Evolutionary conservation across 2,888 invertebrate genomes (phyloP).

Genomic region (Andricus quercusramuli): DNA sequence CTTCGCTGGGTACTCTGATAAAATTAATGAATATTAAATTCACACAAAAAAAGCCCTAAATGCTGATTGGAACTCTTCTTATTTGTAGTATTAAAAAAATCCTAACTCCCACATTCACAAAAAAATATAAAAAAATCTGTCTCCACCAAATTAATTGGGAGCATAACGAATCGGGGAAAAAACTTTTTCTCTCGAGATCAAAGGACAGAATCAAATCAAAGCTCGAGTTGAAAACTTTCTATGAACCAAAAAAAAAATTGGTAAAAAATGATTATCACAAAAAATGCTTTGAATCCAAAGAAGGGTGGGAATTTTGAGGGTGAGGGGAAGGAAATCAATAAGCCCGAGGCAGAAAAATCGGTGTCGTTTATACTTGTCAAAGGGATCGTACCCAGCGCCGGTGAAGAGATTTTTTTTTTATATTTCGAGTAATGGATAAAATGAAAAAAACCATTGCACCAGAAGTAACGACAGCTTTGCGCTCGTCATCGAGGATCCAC

Average conservation of each 20-base stretch:
- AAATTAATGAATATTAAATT: neutral
- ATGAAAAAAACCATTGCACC: neutral
- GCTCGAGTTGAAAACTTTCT: neutral
- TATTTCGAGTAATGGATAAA: neutral
- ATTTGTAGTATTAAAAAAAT: neutral
- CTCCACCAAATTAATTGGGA: neutral
- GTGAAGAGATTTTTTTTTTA: neutral
- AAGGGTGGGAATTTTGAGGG: neutral
- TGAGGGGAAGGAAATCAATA: neutral
- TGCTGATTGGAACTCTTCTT: neutral
- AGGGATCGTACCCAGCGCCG: neutral
- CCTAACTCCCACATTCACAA: neutral
- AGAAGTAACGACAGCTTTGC: constrained; percentile 4
- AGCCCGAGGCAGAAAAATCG: neutral
- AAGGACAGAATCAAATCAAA: neutral
- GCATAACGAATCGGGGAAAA: neutral
- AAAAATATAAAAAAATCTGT: neutral
- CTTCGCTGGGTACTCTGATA: neutral
- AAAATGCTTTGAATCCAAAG: neutral
- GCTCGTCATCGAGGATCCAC: neutral
- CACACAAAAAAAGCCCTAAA: neutral
- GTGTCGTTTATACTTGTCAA: constrained; percentile 5
- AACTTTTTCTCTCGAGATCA: neutral
- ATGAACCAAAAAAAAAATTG: neutral
- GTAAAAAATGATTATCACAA: neutral